phyloP scores from a whole-genome alignment of 2,888 invertebrate species.

The Ryuthela nishihirai region DNA sequence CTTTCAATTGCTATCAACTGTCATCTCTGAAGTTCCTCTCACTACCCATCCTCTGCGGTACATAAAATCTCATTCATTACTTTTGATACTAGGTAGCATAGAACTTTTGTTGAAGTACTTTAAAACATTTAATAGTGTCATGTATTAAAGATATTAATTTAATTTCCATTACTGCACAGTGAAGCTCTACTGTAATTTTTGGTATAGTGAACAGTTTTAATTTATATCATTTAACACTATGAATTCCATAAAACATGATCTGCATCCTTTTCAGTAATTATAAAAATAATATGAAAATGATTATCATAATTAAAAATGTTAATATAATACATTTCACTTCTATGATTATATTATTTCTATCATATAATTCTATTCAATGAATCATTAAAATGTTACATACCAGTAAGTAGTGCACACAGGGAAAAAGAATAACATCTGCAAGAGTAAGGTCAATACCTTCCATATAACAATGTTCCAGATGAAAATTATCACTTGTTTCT shows the following conservation, averaged over 20 bases:
- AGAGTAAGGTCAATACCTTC: constrained; percentile 79
- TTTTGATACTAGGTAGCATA: no score
- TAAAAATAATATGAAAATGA: neutral
- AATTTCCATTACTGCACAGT: no score
- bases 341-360: neutral
- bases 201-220: neutral
- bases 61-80: no score
- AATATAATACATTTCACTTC: no score
- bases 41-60: no score
- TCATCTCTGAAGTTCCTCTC: no score
- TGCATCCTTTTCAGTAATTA: neutral
- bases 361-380: neutral
- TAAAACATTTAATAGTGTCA: no score
- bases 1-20: no score
- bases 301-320: neutral
- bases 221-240: neutral
- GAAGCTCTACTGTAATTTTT: no score
- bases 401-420: constrained; percentile 58
- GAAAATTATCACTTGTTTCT: constrained; percentile 32
- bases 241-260: neutral
- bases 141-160: no score
- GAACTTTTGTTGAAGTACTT: no score
- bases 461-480: constrained; percentile 64
- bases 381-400: constrained; percentile 44
- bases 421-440: constrained; percentile 75